phyloP scores from a whole-genome alignment of 2,888 invertebrate genomes.

The Nemapogon koenigi region DNA sequence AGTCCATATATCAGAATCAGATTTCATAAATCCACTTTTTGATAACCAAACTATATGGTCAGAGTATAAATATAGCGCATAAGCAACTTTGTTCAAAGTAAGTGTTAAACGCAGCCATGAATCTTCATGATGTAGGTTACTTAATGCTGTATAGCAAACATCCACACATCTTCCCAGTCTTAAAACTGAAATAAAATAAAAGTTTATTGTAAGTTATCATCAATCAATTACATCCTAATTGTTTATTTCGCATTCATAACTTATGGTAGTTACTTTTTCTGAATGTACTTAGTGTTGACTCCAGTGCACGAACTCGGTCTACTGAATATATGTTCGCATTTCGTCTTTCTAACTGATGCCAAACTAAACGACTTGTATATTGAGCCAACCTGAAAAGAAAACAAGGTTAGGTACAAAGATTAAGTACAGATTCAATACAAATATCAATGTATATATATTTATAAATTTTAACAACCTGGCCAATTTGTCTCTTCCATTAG shows the following conservation, averaged over 20 bases:
- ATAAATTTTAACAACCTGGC: conserved; percentile 40
- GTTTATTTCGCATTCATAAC: too few species aligned
- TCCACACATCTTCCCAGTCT: conserved; percentile 87
- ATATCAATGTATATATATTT: neutral
- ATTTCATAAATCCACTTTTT: conserved; percentile 70
- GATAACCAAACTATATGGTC: conserved; percentile 90
- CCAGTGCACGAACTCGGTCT: conserved; percentile 79
- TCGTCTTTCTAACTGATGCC: conserved; percentile 76
- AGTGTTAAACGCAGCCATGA: conserved; percentile 72
- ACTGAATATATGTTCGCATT: conserved; percentile 69
- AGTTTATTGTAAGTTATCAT: neutral
- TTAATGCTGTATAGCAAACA: conserved; percentile 75
- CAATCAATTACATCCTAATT: neutral
- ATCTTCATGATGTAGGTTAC: conserved; percentile 76
- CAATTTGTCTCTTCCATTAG: conserved; percentile 61
- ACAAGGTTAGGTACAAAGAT: conserved; percentile 5
- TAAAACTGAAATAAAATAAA: conserved; percentile 69
- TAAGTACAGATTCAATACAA: neutral
- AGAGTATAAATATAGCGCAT: conserved; percentile 79
- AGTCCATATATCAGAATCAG: conserved; percentile 80
- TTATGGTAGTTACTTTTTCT: conserved; percentile 78
- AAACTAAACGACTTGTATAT: conserved; percentile 80
- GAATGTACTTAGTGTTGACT: conserved; percentile 83
- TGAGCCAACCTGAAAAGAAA: conserved; percentile 74
- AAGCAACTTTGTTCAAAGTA: conserved; percentile 80